Percentiles rank a stretch among this genome's conserved stretches.
These are phyloP conservation scores for Monopterus albus DNA, from an alignment of 2,113 vertebrate genomes.

Conservation along the genomic window DNA sequence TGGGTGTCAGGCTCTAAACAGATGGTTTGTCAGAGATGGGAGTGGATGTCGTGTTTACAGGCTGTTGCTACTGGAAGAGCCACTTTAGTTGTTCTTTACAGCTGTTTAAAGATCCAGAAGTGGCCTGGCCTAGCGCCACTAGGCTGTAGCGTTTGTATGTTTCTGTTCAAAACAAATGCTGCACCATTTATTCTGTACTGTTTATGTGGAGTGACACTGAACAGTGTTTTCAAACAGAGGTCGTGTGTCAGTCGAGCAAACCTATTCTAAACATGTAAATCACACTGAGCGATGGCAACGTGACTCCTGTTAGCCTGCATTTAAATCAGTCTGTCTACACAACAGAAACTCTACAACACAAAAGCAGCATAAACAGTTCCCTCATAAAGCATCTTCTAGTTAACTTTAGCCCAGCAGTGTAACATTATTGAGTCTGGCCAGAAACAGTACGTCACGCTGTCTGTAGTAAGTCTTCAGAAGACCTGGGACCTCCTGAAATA, in stretches of 20 bases:
- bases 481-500: slow-evolving; percentile 45
- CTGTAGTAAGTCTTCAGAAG: slow-evolving; percentile 23
- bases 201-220: slow-evolving; percentile 14
- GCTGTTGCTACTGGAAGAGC: slow-evolving; percentile 3
- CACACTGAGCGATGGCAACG: neutral
- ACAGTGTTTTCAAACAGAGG: too few species aligned
- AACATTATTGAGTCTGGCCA: neutral
- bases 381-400: slow-evolving; percentile 11
- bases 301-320: neutral
- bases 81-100: slow-evolving; percentile 17
- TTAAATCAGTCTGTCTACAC: slow-evolving; percentile 9
- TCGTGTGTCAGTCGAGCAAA: neutral
- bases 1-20: slow-evolving; percentile 4
- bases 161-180: neutral
- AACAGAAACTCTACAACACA: neutral
- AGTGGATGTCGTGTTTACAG: slow-evolving; percentile 6
- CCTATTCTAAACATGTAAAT: slow-evolving; percentile 28
- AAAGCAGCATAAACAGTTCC: slow-evolving; percentile 33
- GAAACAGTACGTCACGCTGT: slow-evolving; percentile 33
- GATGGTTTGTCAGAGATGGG: slow-evolving; percentile 19
- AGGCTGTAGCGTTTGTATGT: neutral
- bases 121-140: neutral
- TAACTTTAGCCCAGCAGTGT: neutral
- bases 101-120: slow-evolving; percentile 20
- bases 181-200: slow-evolving; percentile 9